Conservation (phyloP, 2,113 vertebrate genomes). For the Epinephelus lanceolatus region DNA sequence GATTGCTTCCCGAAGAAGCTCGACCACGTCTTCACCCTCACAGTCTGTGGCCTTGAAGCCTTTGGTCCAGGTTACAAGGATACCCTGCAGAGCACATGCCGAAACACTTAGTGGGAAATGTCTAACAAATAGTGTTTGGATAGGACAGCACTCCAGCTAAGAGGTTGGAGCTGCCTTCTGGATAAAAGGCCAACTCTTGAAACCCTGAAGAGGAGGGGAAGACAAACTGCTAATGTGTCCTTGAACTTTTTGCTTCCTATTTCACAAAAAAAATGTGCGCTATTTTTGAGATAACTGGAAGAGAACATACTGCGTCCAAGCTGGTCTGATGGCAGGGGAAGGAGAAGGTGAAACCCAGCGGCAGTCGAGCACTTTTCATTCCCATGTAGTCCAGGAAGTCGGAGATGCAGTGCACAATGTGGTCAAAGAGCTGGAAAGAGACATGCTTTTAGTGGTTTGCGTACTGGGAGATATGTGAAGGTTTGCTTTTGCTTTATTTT, state of each 20-base stretch:
- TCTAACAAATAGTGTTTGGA: neutral
- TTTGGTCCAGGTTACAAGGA: constrained; percentile 97
- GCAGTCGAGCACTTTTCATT: constrained; percentile 95
- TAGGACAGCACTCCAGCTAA: neutral
- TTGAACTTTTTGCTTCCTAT: neutral
- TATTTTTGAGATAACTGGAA: neutral
- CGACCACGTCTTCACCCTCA: constrained; percentile 94
- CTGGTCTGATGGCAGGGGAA: constrained; percentile 97
- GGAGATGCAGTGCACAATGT: constrained; percentile 98
- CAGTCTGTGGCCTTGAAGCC: constrained; percentile 98
- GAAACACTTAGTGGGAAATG: neutral
- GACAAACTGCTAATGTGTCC: neutral
- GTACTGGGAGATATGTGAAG: too few relatives aligned
- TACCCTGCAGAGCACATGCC: constrained; percentile 85
- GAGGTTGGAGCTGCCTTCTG: neutral
- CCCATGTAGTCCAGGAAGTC: constrained; percentile 99
- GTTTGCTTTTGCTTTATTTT: neutral
- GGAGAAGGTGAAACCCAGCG: constrained; percentile 97
- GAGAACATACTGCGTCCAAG: constrained; percentile 91
- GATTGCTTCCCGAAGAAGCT: constrained; percentile 93
- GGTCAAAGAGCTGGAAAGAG: constrained; percentile 93
- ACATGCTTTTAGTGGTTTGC: constrained; percentile 1
- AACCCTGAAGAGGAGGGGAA: neutral
- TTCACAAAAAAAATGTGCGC: neutral
- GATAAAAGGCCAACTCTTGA: neutral